Base-by-base conservation (phyloP, 2,113 vertebrate species). In the Ptychochromis oligacanthus region DNA sequence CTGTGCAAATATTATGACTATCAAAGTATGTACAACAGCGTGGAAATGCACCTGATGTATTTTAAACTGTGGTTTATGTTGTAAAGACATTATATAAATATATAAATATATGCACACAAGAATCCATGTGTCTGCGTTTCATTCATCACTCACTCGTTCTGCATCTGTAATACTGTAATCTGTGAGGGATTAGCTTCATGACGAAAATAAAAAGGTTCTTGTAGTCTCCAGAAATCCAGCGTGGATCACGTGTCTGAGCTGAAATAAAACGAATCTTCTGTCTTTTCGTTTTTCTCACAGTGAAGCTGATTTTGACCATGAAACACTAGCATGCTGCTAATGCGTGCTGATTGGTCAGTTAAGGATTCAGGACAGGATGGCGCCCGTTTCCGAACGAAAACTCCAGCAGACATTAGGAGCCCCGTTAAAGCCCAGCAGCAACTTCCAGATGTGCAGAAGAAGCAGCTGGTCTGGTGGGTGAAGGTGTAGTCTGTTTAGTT, bases 51-150 rank as follows among this genome's bases (percentile, higher is more conserved):
- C 18, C 22, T 77, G 65, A 34, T 89, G 79, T 78, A 90, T 90
- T 88, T 88, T n/a, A 79, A 80, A 84, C 49, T 89, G 62, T 89
- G 75, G 65, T 80, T 87, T 60, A 85, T 76, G 80, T 85, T 86
- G 87, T 91, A 90, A 89, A 93, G 79, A 86, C 22, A 57, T 85
- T 87, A 65, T 58, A 82, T 78, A 85, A 26, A 80, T 80, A 77
- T 46, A 79, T 17, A 74, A n/a, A 55, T 62, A 58, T 43, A n/a
- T 57, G 52, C 36, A 46, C 36, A 57, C 15, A 49, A 5, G 20
- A 11, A 46, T 62, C 43, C 9, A n/a, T 40, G 13, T 13, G 11
- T 6, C 3, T 28, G 26, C 28, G 7, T 22, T 22, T 56, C 20
- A 56, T 10, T 22, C 6, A 6, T 49, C 15, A 6, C 4, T 22